Conservation (phyloP, 2,888 invertebrate genomes). For the Petrolisthes manimaculis region DNA sequence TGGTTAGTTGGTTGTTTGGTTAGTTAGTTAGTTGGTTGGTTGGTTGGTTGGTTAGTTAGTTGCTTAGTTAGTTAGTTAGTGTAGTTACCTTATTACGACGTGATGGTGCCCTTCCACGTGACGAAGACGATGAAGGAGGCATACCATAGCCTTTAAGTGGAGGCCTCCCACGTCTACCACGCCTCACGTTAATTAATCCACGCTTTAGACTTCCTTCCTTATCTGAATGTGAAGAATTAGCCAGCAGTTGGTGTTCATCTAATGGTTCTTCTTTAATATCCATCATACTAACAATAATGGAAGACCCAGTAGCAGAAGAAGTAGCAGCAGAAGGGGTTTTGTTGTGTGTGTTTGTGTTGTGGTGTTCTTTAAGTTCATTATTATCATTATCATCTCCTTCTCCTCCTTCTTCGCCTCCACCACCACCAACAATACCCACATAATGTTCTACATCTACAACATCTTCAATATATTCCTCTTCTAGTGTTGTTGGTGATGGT, state of each 20-base stretch:
- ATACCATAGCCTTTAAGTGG: slow-evolving; percentile 36
- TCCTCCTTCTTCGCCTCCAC: slow-evolving; percentile 38
- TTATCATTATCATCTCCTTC: not conserved
- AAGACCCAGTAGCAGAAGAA: no score
- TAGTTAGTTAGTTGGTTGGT: not conserved
- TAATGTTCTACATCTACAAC: not conserved
- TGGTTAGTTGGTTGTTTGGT: not conserved
- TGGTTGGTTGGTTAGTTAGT: not conserved
- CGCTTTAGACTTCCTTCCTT: slow-evolving; percentile 22
- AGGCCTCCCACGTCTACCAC: slow-evolving; percentile 55
- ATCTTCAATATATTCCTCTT: not conserved
- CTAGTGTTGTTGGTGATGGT: slow-evolving; percentile 25
- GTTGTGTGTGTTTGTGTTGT: no score
- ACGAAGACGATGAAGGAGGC: slow-evolving; percentile 29
- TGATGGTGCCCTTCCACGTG: slow-evolving; percentile 48
- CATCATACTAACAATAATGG: not conserved
- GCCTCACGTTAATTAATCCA: slow-evolving; percentile 33
- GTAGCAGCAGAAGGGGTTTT: no score
- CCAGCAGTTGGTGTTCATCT: slow-evolving; percentile 32
- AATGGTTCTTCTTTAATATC: slow-evolving; percentile 33
- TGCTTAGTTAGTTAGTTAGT: not conserved
- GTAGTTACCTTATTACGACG: slow-evolving; percentile 48
- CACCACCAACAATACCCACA: slow-evolving; percentile 39
- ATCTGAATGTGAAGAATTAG: slow-evolving; percentile 3
- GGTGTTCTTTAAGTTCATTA: no score